These are phyloP conservation scores for Cacoxenus indagator DNA, from an alignment of 2,888 invertebrate species.

Conservation along the genomic window DNA sequence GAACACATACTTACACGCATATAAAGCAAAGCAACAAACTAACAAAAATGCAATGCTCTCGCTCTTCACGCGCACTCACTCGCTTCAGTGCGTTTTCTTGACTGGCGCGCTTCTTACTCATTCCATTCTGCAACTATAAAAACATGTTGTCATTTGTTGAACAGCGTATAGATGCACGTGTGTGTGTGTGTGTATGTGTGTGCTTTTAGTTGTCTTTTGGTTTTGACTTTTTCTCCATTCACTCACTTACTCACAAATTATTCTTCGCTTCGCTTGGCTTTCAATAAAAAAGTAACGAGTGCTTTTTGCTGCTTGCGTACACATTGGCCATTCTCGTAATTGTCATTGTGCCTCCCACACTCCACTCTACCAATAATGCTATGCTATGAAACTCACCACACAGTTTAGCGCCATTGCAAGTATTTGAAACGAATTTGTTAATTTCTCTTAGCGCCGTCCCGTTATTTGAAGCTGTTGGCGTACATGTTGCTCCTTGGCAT, in stretches of 20 bases:
- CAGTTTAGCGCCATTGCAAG: constrained; percentile 40
- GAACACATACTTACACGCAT: constrained; percentile 45
- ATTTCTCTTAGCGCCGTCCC: neutral
- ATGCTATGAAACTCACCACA: constrained; percentile 48
- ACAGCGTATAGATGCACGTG: constrained; percentile 26
- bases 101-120: neutral
- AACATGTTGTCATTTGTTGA: constrained; percentile 56
- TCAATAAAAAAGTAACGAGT: constrained; percentile 4
- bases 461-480: neutral
- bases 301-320: neutral
- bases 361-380: neutral
- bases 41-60: neutral
- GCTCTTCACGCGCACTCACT: neutral
- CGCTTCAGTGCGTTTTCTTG: constrained; percentile 14
- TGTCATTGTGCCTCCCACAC: neutral
- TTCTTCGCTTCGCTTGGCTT: neutral
- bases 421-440: constrained; percentile 24
- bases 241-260: neutral
- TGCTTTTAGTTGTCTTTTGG: constrained; percentile 14
- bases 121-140: neutral
- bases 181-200: neutral
- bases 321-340: neutral
- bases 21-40: constrained; percentile 45
- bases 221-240: constrained; percentile 12
- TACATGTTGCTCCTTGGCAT: neutral